Conservation (phyloP, 2,113 vertebrate genomes). For the Suncus etruscus region DNA sequence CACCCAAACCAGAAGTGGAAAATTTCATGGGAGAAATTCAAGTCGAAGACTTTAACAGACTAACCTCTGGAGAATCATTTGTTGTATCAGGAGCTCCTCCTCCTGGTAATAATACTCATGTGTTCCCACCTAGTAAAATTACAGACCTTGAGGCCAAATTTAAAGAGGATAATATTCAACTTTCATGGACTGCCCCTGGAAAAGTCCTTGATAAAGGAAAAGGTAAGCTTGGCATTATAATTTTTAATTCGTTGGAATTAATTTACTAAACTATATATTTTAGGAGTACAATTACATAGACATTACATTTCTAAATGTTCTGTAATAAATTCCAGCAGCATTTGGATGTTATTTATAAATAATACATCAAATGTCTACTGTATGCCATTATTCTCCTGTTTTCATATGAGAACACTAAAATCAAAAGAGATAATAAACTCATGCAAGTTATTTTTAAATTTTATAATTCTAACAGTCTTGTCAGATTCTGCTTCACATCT, state of each 20-base stretch:
- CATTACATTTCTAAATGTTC: slow-evolving; percentile 3
- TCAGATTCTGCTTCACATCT: slow-evolving; percentile 18
- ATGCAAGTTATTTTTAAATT: slow-evolving; percentile 1
- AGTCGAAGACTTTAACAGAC: slow-evolving; percentile 83
- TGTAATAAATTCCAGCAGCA: background rate
- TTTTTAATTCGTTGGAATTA: background rate
- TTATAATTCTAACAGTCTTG: slow-evolving; percentile 4
- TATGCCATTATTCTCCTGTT: background rate
- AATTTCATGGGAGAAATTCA: slow-evolving; percentile 65
- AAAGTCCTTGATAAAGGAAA: slow-evolving; percentile 84
- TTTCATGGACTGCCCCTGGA: slow-evolving; percentile 88
- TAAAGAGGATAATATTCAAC: slow-evolving; percentile 74
- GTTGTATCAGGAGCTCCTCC: slow-evolving; percentile 39
- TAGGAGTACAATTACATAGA: too few relatives aligned
- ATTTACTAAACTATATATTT: too few relatives aligned
- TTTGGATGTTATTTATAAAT: slow-evolving; percentile 46
- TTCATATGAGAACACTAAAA: slow-evolving; percentile 35
- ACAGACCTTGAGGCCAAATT: slow-evolving; percentile 83
- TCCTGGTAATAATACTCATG: background rate
- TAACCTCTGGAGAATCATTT: slow-evolving; percentile 82
- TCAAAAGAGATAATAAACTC: background rate
- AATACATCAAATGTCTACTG: background rate
- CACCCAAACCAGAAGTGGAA: slow-evolving; percentile 77
- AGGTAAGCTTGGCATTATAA: slow-evolving; percentile 77
- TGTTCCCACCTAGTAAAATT: slow-evolving; percentile 83